Evolutionary conservation across 1,140 invertebrate genomes (phyloP).

Genomic region (Diachasma alloeum): DNA sequence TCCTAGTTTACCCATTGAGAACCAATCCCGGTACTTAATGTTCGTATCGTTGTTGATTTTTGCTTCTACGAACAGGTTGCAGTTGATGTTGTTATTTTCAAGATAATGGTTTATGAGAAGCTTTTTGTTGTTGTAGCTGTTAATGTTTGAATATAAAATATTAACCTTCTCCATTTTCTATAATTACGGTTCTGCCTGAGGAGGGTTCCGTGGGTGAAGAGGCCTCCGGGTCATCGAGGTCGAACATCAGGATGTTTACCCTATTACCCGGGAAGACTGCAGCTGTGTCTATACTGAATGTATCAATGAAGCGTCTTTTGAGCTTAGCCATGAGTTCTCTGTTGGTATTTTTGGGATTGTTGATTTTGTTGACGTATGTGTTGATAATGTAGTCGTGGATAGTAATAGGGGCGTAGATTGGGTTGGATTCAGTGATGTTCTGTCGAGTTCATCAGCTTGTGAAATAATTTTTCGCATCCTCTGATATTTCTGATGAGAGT

Average conservation of each 20-base stretch:
- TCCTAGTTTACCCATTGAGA: too few relatives aligned
- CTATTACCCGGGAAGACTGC: not conserved
- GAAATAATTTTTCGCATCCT: not conserved
- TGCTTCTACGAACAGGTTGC: not conserved
- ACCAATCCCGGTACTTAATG: too few relatives aligned
- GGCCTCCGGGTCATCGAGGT: not conserved
- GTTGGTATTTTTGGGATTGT: not conserved
- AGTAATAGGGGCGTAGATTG: not conserved
- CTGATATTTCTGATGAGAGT: not conserved
- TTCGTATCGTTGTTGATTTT: not conserved
- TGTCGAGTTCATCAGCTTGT: not conserved
- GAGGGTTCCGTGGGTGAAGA: too few relatives aligned
- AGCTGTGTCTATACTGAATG: not conserved
- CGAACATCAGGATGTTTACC: not conserved
- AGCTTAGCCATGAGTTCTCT: not conserved
- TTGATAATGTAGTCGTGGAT: too few relatives aligned
- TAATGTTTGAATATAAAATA: not conserved
- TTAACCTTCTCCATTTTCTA: not conserved
- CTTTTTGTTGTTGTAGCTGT: constrained; percentile 6
- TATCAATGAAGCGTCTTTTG: not conserved
- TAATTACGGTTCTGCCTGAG: too few relatives aligned
- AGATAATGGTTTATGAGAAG: not conserved
- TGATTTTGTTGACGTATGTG: not conserved
- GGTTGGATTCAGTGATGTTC: not conserved
- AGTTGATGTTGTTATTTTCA: not conserved